Evolutionary conservation across 2,797 vertebrate species (phyloP), one percentile per base, ranked within the genome.

Genomic region (Hypotaenidia philippensis): DNA sequence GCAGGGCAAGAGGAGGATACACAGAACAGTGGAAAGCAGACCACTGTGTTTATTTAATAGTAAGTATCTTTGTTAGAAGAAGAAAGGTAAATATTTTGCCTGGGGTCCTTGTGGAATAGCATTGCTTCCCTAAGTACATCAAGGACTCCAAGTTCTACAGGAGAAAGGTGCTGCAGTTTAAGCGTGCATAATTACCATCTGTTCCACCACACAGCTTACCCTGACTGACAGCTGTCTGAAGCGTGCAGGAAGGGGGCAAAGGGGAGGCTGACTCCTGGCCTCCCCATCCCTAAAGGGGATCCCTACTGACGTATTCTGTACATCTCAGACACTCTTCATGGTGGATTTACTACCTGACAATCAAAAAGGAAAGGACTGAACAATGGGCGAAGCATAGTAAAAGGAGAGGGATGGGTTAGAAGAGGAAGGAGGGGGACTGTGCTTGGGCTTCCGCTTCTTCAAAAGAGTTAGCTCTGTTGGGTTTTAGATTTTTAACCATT

Each of bases 261-360:
- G 82, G 60, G 64, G 19, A 66, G 50, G 44, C 15, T n/a, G 26
- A 71, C 8, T 18, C 4, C 0, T 38, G 83, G 68, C 57, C 65
- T 78, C 55, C 60, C 21, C 53, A 61, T 41, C 71, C 50, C 60
- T 44, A 60, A 56, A 19, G 68, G 38, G 72, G 75, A 53, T 31
- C 66, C 64, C 32, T 68, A 13, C 56, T 40, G 47, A 25, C 0
- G 13, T 34, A 40, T 91, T 96, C 76, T 32, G 27, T 15, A 78
- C 71, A 59, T 31, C 44, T 56, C 72, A 65, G 40, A 71, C 40
- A 21, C 41, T 90, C 90, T 89, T 90, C 87, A 86, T 25, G 88
- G 84, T 85, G 80, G 89, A 95, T 94, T 96, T 89, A 86, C 85
- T 26, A 60, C 59, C 59, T 90, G 77, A 68, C 65, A 72, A 69